phyloP scores from a whole-genome alignment of 2,888 invertebrate genomes.

The Trichopoda pennipes region DNA sequence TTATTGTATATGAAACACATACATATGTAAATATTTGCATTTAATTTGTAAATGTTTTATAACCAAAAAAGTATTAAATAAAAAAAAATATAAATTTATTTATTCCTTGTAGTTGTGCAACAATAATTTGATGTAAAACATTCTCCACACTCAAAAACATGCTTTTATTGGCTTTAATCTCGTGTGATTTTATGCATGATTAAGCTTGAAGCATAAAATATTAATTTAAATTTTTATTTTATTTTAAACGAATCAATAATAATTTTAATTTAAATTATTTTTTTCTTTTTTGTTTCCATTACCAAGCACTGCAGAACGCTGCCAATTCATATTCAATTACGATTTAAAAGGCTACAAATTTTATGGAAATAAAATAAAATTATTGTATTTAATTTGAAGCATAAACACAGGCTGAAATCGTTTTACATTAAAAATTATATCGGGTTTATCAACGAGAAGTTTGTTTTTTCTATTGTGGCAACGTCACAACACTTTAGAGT shows the following conservation, averaged over 20 bases:
- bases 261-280: slow-evolving; percentile 15
- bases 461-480: no score
- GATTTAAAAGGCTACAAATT: slow-evolving; percentile 4
- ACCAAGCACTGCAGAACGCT: background rate
- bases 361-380: slow-evolving; percentile 2
- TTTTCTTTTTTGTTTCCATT: background rate
- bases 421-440: background rate
- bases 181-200: slow-evolving; percentile 51
- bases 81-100: slow-evolving; percentile 18
- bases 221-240: slow-evolving; percentile 5
- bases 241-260: slow-evolving; percentile 29
- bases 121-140: slow-evolving; percentile 21
- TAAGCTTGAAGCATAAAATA: slow-evolving; percentile 36
- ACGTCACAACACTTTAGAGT: no score
- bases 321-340: no score
- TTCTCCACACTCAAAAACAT: slow-evolving; percentile 10
- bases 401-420: background rate
- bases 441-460: no score
- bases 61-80: background rate
- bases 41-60: slow-evolving; percentile 19
- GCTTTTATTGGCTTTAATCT: slow-evolving; percentile 28
- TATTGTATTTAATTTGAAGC: background rate
- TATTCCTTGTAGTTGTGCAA: background rate
- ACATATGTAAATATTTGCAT: slow-evolving; percentile 27
- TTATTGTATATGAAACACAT: no score